Conservation (phyloP, 2,113 vertebrate genomes). For the Tursiops truncatus region DNA sequence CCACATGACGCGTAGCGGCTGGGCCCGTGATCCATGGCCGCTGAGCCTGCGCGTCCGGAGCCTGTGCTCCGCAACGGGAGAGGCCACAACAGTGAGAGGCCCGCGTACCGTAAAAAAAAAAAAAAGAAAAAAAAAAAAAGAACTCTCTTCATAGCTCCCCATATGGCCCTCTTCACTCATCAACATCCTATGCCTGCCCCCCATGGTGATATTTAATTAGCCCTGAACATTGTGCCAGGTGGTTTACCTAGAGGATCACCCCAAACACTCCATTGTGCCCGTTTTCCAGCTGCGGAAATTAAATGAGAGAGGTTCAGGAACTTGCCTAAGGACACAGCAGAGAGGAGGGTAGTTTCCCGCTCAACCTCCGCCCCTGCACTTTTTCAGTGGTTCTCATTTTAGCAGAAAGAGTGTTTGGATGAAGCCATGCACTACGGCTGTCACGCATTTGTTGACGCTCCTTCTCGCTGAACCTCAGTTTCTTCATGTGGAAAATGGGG, state of each 20-base stretch:
- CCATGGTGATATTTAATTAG: neutral
- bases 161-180: neutral
- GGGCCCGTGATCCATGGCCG: too few relatives aligned
- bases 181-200: neutral
- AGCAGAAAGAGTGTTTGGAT: neutral
- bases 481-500: neutral
- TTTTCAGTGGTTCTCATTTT: neutral
- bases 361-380: neutral
- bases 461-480: neutral
- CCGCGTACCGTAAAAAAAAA: too few relatives aligned
- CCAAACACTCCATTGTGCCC: neutral
- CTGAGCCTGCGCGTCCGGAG: too few relatives aligned
- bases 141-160: neutral
- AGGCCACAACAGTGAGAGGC: too few relatives aligned
- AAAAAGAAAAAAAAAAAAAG: too few relatives aligned
- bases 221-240: neutral
- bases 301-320: neutral
- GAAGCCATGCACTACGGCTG: neutral
- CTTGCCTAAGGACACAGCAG: neutral
- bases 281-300: neutral
- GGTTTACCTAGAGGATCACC: neutral
- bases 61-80: too few relatives aligned
- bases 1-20: fast-evolving
- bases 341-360: neutral
- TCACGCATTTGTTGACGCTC: neutral